Conservation (phyloP, 2,113 vertebrate genomes). For the Epinephelus cyanopodus region DNA sequence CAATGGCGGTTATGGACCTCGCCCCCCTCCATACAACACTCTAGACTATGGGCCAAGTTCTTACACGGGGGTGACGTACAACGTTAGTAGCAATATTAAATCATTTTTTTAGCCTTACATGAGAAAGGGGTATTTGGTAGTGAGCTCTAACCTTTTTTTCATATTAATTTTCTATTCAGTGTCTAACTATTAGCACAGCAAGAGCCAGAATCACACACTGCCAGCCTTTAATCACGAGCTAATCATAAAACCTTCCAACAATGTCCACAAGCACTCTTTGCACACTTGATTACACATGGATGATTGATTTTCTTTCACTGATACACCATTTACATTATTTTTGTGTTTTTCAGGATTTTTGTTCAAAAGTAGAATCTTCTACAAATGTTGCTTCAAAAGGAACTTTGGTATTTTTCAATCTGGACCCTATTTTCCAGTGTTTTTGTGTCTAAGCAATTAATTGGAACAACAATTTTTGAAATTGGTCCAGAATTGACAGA, state of each 20-base stretch:
- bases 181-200: background rate
- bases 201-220: background rate
- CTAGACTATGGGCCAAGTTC: conserved; percentile 9
- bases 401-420: too few species aligned
- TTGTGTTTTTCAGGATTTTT: background rate
- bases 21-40: conserved; percentile 67
- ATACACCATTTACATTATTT: background rate
- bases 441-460: too few species aligned
- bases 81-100: conserved; percentile 51
- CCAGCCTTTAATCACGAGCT: conserved; percentile 27
- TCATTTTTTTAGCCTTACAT: background rate
- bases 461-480: too few species aligned
- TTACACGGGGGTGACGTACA: conserved; percentile 48
- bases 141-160: background rate
- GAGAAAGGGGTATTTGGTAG: background rate
- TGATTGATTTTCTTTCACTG: conserved; percentile 5
- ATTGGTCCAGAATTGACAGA: too few species aligned
- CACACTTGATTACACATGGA: background rate
- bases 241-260: background rate
- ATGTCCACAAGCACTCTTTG: conserved; percentile 1
- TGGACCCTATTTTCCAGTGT: too few species aligned
- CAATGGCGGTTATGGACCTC: conserved; percentile 3
- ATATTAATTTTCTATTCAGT: background rate
- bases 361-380: background rate
- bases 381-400: background rate